A percentile compares a stretch with the other conserved stretches of the same genome.
Evolutionary conservation across 2,888 invertebrate genomes (phyloP).

Genomic region (Drosophila tripunctata): DNA sequence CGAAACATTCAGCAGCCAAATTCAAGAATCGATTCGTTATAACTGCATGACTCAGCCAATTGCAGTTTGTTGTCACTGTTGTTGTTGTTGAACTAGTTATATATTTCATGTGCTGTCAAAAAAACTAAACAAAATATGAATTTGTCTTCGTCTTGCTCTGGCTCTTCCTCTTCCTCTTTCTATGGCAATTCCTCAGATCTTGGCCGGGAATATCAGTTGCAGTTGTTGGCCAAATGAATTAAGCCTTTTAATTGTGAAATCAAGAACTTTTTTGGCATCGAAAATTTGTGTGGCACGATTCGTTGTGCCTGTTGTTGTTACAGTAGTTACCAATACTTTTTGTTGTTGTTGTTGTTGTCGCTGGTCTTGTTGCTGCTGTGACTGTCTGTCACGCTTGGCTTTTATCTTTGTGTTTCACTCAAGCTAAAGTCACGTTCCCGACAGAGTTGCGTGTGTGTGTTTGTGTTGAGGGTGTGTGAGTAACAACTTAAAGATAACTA

Average conservation of each 20-base stretch:
- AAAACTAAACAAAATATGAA: conserved; percentile 53
- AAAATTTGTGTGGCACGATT: conserved; percentile 59
- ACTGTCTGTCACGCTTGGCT: conserved; percentile 62
- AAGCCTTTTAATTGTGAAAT: conserved; percentile 73
- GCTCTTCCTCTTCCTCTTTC: conserved; percentile 9
- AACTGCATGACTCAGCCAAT: conserved; percentile 58
- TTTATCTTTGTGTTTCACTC: conserved; percentile 44
- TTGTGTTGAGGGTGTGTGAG: conserved; percentile 11
- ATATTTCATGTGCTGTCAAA: conserved; percentile 71
- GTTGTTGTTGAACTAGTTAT: conserved; percentile 32
- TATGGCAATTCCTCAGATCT: conserved; percentile 23
- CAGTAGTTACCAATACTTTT: conserved; percentile 15
- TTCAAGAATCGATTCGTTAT: conserved; percentile 45
- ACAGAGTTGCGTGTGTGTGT: conserved; percentile 2
- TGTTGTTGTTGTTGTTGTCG: conserved; percentile 22
- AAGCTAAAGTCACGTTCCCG: conserved; percentile 61
- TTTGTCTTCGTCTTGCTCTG: conserved; percentile 34
- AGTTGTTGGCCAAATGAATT: conserved; percentile 55
- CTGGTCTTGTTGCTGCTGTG: conserved; percentile 23
- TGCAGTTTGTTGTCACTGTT: conserved; percentile 25
- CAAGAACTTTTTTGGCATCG: conserved; percentile 57
- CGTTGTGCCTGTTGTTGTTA: conserved; percentile 21
- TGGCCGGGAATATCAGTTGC: conserved; percentile 41
- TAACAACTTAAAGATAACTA: conserved; percentile 30
- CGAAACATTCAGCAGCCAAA: conserved; percentile 34